phyloP scores from a whole-genome alignment of 2,113 vertebrate genomes.

The Syngnathus typhle region DNA sequence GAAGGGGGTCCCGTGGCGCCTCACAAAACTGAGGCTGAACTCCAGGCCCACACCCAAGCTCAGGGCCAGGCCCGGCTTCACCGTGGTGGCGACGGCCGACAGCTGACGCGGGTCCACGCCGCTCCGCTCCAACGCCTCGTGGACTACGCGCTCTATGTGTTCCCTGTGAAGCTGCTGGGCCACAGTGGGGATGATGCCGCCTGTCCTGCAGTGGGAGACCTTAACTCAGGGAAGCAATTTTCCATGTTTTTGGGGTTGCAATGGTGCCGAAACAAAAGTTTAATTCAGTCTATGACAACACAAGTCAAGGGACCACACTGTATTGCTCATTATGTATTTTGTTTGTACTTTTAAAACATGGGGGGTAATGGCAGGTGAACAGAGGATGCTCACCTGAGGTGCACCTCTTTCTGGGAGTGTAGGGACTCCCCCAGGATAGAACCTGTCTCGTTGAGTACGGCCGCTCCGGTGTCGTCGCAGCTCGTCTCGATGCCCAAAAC shows the following conservation, averaged over 20 bases:
- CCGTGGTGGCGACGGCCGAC: slow-evolving; percentile 82
- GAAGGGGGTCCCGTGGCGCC: slow-evolving; percentile 75
- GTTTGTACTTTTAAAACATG: too few species aligned
- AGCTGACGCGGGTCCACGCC: slow-evolving; percentile 69
- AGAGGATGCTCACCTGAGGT: slow-evolving; percentile 78
- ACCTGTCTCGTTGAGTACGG: slow-evolving; percentile 84
- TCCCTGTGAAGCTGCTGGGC: slow-evolving; percentile 87
- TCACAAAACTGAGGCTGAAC: slow-evolving; percentile 77
- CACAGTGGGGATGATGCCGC: slow-evolving; percentile 86
- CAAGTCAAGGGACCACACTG: too few species aligned
- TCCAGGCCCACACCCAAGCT: slow-evolving; percentile 81
- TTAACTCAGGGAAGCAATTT: too few species aligned
- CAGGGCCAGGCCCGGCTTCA: slow-evolving; percentile 84
- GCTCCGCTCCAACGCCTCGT: slow-evolving; percentile 75
- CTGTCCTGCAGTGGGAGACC: slow-evolving; percentile 68
- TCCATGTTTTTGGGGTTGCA: too few species aligned
- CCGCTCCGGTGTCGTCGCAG: slow-evolving; percentile 94
- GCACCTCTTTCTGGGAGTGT: slow-evolving; percentile 81
- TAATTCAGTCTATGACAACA: too few species aligned
- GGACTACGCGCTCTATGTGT: slow-evolving; percentile 79
- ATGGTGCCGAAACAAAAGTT: too few species aligned
- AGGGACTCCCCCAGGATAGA: slow-evolving; percentile 82
- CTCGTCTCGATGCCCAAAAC: slow-evolving; percentile 93
- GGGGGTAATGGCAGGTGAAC: neutral
- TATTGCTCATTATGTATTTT: too few species aligned